Percentiles rank a stretch among this genome's conserved stretches.
phyloP scores from a whole-genome alignment of 2,888 invertebrate genomes.

The Busseola fusca region DNA sequence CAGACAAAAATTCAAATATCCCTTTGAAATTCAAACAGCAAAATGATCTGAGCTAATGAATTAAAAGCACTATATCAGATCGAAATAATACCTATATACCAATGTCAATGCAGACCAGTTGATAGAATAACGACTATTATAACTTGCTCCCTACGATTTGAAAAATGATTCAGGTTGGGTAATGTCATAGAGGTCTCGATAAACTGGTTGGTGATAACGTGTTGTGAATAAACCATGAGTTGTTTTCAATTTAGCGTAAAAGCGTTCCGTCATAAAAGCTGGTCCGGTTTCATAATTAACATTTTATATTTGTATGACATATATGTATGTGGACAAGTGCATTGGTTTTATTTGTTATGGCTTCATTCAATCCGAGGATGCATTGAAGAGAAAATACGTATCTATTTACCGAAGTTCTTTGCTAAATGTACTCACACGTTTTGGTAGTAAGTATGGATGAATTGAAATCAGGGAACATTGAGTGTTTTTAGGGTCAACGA shows the following conservation, averaged over 20 bases:
- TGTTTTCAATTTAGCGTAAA: slow-evolving; percentile 88
- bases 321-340: slow-evolving; percentile 62
- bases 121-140: slow-evolving; percentile 66
- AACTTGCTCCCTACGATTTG: slow-evolving; percentile 64
- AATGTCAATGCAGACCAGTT: slow-evolving; percentile 67
- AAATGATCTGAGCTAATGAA: slow-evolving; percentile 67
- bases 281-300: slow-evolving; percentile 81
- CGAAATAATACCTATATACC: slow-evolving; percentile 57
- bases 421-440: neutral
- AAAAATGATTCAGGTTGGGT: slow-evolving; percentile 57
- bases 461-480: slow-evolving; percentile 25
- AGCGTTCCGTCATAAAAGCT: slow-evolving; percentile 85
- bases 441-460: slow-evolving; percentile 1
- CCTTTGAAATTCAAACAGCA: slow-evolving; percentile 40
- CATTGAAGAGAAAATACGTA: slow-evolving; percentile 1
- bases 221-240: slow-evolving; percentile 88
- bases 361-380: slow-evolving; percentile 43
- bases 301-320: slow-evolving; percentile 77
- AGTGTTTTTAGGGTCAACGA: slow-evolving; percentile 36
- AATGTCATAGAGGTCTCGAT: slow-evolving; percentile 73
- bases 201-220: slow-evolving; percentile 74
- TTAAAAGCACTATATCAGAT: slow-evolving; percentile 73
- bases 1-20: slow-evolving; percentile 26
- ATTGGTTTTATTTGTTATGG: slow-evolving; percentile 60
- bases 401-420: neutral